Evolutionary conservation across 2,797 vertebrate genomes (phyloP).

Genomic region (Dromococcyx pavoninus): DNA sequence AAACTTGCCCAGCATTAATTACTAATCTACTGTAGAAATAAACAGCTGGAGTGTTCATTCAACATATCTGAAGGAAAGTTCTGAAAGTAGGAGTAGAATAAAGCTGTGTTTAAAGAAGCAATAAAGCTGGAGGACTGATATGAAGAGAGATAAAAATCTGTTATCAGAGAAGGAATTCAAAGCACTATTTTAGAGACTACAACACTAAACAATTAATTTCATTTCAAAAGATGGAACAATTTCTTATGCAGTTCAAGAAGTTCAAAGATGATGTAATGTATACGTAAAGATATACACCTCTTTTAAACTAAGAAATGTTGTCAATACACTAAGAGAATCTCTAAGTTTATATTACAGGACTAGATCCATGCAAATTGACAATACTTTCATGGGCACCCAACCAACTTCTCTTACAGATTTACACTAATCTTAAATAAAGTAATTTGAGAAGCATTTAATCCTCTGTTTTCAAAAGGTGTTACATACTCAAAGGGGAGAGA

Average conservation of each 20-base stretch:
- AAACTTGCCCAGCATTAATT: background rate
- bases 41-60: background rate
- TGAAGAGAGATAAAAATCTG: conserved; percentile 13
- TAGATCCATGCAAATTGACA: background rate
- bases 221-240: conserved; percentile 1
- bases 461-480: background rate
- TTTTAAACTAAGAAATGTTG: background rate
- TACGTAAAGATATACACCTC: background rate
- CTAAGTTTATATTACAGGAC: background rate
- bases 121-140: background rate
- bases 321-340: background rate
- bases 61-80: background rate
- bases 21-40: conserved; percentile 14
- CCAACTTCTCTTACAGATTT: background rate
- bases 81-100: background rate
- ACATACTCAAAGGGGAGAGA: background rate
- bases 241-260: background rate
- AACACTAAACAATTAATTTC: conserved; percentile 28
- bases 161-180: background rate
- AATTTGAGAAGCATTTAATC: background rate
- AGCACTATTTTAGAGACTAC: background rate
- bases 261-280: background rate
- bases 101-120: background rate
- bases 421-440: background rate
- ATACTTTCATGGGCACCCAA: background rate